Base-by-base conservation (phyloP, 2,888 invertebrate genomes). In the Hirtodrosophila duncani region DNA sequence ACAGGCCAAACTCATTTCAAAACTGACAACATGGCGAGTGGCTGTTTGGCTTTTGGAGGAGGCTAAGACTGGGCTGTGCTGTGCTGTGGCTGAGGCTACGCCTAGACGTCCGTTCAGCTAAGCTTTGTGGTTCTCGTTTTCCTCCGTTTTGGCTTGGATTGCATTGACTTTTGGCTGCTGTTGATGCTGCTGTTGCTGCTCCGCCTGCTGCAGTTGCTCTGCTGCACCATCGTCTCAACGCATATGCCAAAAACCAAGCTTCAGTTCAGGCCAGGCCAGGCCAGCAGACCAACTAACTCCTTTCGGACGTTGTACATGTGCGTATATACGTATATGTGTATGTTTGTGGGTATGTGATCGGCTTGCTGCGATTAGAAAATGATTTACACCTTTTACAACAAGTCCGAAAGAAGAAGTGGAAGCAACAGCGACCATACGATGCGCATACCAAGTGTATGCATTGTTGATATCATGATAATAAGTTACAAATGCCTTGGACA, bases 281-380 rank as follows among this genome's bases (percentile, higher is more conserved):
- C n/a, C n/a, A n/a, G n/a, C n/a, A n/a, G n/a, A n/a, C n/a, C n/a
- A n/a, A n/a, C n/a, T n/a, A n/a, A n/a, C n/a, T n/a, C n/a, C n/a
- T n/a, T n/a, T n/a, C n/a, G n/a, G n/a, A n/a, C n/a, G n/a, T n/a
- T n/a, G n/a, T n/a, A n/a, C n/a, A n/a, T 27, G 14, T 36, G 9
- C 30, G 9, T 23, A 17, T 41, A 16, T 39, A 33, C 23, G 27
- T 14, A 34, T 18, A 33, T 10, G 38, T 23, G 31, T 30, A 46
- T 45, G 23, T 50, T 44, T 36, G 51, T 64, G 70, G 63, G 58
- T 37, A 42, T 67, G 75, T 67, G 67, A 67, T 67, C 75, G 67
- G 67, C 39, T 75, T 71, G 63, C 46, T 63, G 50, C 71, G 77
- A 75, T 68, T 71, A 75, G 72, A 64, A 77, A 75, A 72, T 69